Evolutionary conservation across 2,888 invertebrate genomes (phyloP).

Genomic region (Caenorhabditis afra): DNA sequence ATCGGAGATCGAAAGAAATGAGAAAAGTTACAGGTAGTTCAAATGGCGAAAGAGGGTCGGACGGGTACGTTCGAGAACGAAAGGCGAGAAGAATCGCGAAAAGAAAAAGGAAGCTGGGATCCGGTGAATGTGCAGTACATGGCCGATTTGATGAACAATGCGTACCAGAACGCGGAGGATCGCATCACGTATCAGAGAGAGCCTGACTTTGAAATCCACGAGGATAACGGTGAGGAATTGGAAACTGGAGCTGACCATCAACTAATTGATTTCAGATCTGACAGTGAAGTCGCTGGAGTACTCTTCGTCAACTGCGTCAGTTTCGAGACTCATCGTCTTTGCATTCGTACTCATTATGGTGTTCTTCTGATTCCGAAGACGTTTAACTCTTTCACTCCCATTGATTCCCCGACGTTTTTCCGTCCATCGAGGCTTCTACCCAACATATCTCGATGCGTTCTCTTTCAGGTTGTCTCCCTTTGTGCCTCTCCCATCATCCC

Average conservation of each 20-base stretch:
- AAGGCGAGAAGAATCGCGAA: background rate
- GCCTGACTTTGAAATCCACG: constrained; percentile 55
- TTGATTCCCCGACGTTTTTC: background rate
- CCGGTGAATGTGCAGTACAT: constrained; percentile 47
- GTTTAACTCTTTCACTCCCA: background rate
- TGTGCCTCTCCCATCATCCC: constrained; percentile 10
- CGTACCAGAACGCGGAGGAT: constrained; percentile 35
- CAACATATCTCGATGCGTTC: constrained; percentile 31
- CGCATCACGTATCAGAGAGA: constrained; percentile 43
- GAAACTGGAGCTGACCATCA: background rate
- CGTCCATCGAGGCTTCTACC: background rate
- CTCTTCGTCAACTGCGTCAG: constrained; percentile 32
- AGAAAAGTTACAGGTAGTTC: constrained; percentile 28
- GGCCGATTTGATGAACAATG: constrained; percentile 40
- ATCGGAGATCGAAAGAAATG: background rate
- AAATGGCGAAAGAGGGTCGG: constrained; percentile 56
- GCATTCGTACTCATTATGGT: background rate
- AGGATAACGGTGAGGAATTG: constrained; percentile 38
- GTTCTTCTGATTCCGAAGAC: background rate
- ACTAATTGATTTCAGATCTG: constrained; percentile 28
- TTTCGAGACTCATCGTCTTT: background rate
- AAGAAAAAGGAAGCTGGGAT: constrained; percentile 29
- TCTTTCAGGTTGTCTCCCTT: constrained; percentile 35
- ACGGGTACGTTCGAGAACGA: constrained; percentile 57
- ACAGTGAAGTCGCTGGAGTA: constrained; percentile 49